Evolutionary conservation across 2,113 vertebrate genomes (phyloP), one percentile per base, ranked within the genome.

Genomic region (Arenaria interpres): DNA sequence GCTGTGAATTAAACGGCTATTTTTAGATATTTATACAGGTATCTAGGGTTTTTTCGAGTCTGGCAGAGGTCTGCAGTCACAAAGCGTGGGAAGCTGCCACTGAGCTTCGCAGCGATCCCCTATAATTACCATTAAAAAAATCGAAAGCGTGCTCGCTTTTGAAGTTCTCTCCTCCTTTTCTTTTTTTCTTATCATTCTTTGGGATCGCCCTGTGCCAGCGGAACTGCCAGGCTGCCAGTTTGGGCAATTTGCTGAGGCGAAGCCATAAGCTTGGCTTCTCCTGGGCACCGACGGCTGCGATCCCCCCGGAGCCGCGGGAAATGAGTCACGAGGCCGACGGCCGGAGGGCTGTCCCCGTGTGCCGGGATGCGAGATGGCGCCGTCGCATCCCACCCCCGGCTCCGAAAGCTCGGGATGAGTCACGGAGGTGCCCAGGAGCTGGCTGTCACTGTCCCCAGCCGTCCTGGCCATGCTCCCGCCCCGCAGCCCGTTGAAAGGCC

Each of bases 291-390:
- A 16, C 0, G 25, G 53, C 53, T 14, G 46, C 2, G 17, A 56
- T 15, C 60, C 18, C 71, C 48, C 39, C 3, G 8, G 39, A 37
- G 51, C 60, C 1, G 5, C 1, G 2, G 62, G 69, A 37, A 56
- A 43, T 1, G 6, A 43, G 43, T 27, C 59, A 15, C 0, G 0
- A 51, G 67, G 80, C 14, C 3, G 12, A 8, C 0, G 12, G 45
- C 18, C 2, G 3, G 4, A 53, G 81, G 59, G 43, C 43, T 89
- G 41, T 76, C 33, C n/a, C 24, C 54, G 14, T 4, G 46, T 12
- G 50, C 27, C 1, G 15, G 53, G 30, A 10, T 50, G 20, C 1
- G 2, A 54, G n/a, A 8, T 0, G 53, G 45, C 3, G 2, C 12
- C 35, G 8, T 6, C 7, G 5, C 78, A 23, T 9, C 63, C 48